Conservation (phyloP, 1,140 invertebrate genomes). For the Apis florea region DNA sequence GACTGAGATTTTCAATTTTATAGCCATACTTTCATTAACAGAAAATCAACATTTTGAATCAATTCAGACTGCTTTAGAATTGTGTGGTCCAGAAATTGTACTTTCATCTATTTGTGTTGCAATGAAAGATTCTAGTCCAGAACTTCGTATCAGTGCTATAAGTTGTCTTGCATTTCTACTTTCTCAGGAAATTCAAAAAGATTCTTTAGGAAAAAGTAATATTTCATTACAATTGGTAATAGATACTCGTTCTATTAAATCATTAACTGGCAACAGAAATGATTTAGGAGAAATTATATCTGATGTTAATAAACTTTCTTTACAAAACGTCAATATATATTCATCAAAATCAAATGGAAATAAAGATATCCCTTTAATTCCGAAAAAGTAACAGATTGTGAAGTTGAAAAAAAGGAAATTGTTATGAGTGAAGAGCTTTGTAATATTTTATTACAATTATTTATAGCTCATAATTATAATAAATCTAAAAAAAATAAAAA, state of each 20-base stretch:
- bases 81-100: slow-evolving; percentile 69
- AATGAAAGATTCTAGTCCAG: slow-evolving; percentile 65
- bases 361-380: slow-evolving; percentile 14
- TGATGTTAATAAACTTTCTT: slow-evolving; percentile 64
- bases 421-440: slow-evolving; percentile 78
- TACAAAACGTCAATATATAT: slow-evolving; percentile 51
- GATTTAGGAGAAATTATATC: slow-evolving; percentile 57
- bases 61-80: slow-evolving; percentile 71
- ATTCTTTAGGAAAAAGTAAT: slow-evolving; percentile 58
- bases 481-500: slow-evolving; percentile 67
- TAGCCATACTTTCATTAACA: slow-evolving; percentile 73
- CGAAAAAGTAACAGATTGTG: slow-evolving; percentile 10
- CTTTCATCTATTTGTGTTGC: slow-evolving; percentile 74
- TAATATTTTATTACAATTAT: slow-evolving; percentile 76
- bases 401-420: slow-evolving; percentile 7
- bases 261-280: slow-evolving; percentile 22
- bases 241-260: slow-evolving; percentile 50
- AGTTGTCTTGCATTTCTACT: slow-evolving; percentile 71
- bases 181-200: slow-evolving; percentile 71
- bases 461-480: slow-evolving; percentile 77
- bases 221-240: slow-evolving; percentile 56
- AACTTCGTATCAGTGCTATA: slow-evolving; percentile 71
- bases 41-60: slow-evolving; percentile 72
- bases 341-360: slow-evolving; percentile 39
- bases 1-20: slow-evolving; percentile 79